Base-by-base conservation (phyloP, 1,140 invertebrate species). In the Chrysopa pallens region DNA sequence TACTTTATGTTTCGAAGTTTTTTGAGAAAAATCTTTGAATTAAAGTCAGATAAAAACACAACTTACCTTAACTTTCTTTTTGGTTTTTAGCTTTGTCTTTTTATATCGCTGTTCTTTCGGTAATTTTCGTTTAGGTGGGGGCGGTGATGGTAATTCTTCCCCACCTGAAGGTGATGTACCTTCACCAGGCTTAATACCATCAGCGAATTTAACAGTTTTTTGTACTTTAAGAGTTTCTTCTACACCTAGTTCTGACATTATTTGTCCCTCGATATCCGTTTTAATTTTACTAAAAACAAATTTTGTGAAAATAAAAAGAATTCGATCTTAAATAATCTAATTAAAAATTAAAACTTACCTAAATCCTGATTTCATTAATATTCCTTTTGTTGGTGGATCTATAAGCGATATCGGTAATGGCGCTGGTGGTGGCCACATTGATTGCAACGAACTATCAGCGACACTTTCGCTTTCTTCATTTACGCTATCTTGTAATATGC, bases 91-190 rank as follows among this genome's bases (percentile, higher is more conserved):
- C 43, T 68, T 68, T 36, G 61, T 62, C 36, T 66, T 67, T 17
- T 61, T 67, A 5, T 62, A 63, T 35, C 65, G 65, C 47, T 69
- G 73, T 42, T 64, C 61, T 42, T 64, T 64, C 6, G 59, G 50
- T 28, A 56, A 40, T 40, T 56, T 50, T 13, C 52, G 42, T 4
- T 52, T 48, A 0, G 68, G 65, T 12, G 72, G 74, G n/a, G 74
- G 74, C 11, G 75, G 72, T 2, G 73, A 76, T 6, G 68, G 64
- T 51, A 76, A 64, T 40, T 76, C 74, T 50, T 78, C 74, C 3
- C 72, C 72, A 8, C 69, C 74, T 28, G 71, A 74, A 0, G 72
- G 69, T 46, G 72, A 74, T 1, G 73, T 76, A 0, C 75, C 75
- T 48, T 75, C 71, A 0, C 75, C 75, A n/a, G 75, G 75, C 43